Evolutionary conservation across 2,113 vertebrate genomes (phyloP), one percentile per base, ranked within the genome.

Genomic region (Sturnus vulgaris): DNA sequence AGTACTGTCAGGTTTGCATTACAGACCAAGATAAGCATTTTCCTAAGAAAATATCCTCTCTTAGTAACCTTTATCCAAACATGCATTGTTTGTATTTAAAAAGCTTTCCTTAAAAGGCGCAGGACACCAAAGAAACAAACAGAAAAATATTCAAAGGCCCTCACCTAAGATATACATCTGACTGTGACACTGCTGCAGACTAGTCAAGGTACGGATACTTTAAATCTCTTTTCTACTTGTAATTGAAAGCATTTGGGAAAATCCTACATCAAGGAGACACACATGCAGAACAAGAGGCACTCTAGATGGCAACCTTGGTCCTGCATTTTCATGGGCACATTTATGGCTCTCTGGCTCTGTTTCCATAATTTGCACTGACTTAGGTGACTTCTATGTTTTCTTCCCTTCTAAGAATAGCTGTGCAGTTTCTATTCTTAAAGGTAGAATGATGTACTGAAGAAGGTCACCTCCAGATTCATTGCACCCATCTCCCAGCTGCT

Each of bases 231-330:
- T 52, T 35, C 33, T 53, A 42, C 12, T 40, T n/a, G 27, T 24
- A 82, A 39, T 15, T 85, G 53, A 76, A 87, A 94, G 33, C 37
- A 52, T 75, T 64, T 64, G 31, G 31, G n/a, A 60, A 92, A 90
- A 64, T 40, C 10, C 57, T 70, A 11, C 35, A 69, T 12, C 22
- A 82, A 52, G 31, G 1, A 5, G 10, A 78, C 28, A n/a, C 0
- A 4, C 7, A 52, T 52, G 39, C 0, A 3, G 72, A 63, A 50
- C 47, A 42, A 70, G 72, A 63, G 20, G 22, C 21, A 8, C 10
- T 78, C 50, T 42, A 35, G 21, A 30, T 17, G 31, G 25, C 14
- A 12, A 7, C 24, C 31, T 39, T 14, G 19, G 17, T 53, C 64
- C 39, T 10, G 5, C 20, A 25, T 70, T 60, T 90, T 83, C 21